phyloP scores from a whole-genome alignment of 2,113 vertebrate species.

The Sylvilagus bachmani region DNA sequence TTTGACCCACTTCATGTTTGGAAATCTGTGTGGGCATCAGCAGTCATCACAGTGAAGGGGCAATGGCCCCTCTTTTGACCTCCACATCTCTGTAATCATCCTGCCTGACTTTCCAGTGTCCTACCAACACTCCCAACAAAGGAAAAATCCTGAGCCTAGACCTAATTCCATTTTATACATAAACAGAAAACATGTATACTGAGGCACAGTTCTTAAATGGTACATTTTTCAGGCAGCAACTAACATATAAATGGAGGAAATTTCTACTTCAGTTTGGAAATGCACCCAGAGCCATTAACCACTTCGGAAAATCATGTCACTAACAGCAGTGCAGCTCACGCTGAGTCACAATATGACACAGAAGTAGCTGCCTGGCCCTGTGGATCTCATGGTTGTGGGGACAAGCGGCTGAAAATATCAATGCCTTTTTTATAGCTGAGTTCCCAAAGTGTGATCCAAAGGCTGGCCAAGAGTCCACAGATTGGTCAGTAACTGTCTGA shows the following conservation, averaged over 20 bases:
- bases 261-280: background rate
- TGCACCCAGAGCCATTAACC: background rate
- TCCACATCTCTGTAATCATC: background rate
- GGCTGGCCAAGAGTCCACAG: background rate
- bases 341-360: too few relatives aligned
- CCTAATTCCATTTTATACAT: background rate
- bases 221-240: background rate
- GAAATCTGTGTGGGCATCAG: background rate
- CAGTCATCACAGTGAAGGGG: background rate
- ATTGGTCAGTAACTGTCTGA: background rate
- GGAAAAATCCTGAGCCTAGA: background rate
- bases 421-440: accelerated
- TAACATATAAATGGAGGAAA: background rate
- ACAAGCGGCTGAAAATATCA: background rate
- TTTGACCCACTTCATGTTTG: background rate
- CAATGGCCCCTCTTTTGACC: too few relatives aligned
- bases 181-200: background rate
- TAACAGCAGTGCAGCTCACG: background rate
- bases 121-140: background rate
- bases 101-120: background rate
- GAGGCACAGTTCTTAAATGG: background rate
- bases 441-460: background rate
- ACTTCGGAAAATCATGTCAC: background rate
- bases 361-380: accelerated
- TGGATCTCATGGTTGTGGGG: accelerated